These are phyloP conservation scores for Corythornis cristatus DNA, from an alignment of 2,113 vertebrate genomes.

Conservation along the genomic window DNA sequence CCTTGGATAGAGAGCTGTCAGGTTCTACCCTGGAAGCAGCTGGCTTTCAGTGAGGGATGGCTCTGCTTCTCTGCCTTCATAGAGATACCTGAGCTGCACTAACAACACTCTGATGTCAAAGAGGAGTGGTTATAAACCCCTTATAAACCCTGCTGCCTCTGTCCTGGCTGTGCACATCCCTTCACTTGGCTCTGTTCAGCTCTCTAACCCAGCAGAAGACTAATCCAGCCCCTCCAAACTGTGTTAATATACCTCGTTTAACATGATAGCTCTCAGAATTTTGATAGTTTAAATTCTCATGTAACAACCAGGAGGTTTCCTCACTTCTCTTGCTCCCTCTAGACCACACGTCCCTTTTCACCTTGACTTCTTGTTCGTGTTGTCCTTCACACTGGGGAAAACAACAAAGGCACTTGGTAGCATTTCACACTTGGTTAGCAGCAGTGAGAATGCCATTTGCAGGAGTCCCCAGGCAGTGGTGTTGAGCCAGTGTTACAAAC, in stretches of 20 bases:
- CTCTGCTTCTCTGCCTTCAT: background rate
- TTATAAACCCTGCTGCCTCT: background rate
- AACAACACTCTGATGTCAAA: background rate
- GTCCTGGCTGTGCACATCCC: background rate
- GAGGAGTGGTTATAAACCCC: background rate
- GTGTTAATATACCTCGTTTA: background rate
- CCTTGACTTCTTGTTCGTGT: accelerated
- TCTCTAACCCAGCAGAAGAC: background rate
- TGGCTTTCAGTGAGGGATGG: background rate
- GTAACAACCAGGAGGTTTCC: background rate
- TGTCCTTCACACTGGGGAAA: background rate
- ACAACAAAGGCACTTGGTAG: background rate
- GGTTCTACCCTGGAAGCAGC: background rate
- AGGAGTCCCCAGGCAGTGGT: background rate
- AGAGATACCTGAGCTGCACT: background rate
- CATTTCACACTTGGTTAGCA: background rate
- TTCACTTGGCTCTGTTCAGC: background rate
- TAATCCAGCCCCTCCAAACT: background rate
- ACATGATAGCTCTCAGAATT: background rate
- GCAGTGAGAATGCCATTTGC: background rate
- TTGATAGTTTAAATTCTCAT: background rate
- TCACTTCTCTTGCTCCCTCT: background rate
- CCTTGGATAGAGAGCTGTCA: background rate
- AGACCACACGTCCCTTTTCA: background rate
- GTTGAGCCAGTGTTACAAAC: too few species aligned